Conservation (phyloP, 2,113 vertebrate species). For the Petrocephalus zakoni region DNA sequence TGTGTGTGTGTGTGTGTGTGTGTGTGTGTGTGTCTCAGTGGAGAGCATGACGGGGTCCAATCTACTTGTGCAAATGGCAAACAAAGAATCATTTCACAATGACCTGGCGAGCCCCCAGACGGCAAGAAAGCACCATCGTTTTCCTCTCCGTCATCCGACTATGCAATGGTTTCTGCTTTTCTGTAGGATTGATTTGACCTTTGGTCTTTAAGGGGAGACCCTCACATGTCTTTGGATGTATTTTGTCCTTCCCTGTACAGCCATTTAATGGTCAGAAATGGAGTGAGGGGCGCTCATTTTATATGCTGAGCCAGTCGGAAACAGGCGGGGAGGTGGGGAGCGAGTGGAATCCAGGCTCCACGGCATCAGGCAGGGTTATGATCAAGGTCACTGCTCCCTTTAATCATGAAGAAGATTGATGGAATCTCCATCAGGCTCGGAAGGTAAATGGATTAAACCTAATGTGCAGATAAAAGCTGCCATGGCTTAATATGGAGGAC, state of each 20-base stretch:
- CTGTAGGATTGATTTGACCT: neutral
- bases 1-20: too few relatives aligned
- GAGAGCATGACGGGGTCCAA: neutral
- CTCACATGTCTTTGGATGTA: neutral
- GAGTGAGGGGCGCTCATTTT: neutral
- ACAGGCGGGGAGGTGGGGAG: neutral
- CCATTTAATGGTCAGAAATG: neutral
- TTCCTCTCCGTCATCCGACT: neutral
- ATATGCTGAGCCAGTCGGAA: neutral
- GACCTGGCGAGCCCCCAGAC: neutral
- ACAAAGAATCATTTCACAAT: neutral
- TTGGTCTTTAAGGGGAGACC: neutral
- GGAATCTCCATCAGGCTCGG: neutral
- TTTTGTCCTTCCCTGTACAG: neutral
- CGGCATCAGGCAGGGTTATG: neutral
- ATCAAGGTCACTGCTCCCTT: neutral
- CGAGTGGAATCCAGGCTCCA: neutral
- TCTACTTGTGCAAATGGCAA: neutral
- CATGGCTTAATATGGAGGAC: neutral
- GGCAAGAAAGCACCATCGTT: neutral
- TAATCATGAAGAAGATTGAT: slow-evolving; percentile 8
- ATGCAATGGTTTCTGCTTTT: neutral
- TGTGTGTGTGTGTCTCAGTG: neutral
- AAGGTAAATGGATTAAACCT: slow-evolving; percentile 3
- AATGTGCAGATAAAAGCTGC: neutral